These are phyloP conservation scores for Lemur catta DNA, from an alignment of 2,797 vertebrate genomes.

Conservation along the genomic window DNA sequence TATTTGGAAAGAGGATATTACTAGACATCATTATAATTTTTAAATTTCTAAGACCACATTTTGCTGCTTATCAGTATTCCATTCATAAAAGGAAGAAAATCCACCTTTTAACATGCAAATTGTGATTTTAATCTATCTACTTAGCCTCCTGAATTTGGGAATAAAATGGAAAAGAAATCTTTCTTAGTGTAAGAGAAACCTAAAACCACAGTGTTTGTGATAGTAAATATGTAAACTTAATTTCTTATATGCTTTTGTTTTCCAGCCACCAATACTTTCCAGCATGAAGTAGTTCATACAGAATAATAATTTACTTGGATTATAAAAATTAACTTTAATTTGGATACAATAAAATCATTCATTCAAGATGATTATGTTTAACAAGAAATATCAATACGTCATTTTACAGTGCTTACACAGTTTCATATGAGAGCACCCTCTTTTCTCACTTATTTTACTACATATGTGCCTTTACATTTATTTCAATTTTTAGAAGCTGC, in stretches of 20 bases:
- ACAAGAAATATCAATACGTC: not conserved
- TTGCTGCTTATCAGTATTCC: not conserved
- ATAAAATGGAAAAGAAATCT: not conserved
- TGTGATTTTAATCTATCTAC: not conserved
- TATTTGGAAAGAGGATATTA: not conserved
- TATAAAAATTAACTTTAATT: constrained; percentile 5
- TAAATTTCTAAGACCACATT: not conserved
- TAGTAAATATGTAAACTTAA: not conserved
- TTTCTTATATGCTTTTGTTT: not conserved
- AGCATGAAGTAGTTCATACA: not conserved
- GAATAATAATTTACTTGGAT: not conserved
- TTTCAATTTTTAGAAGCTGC: not conserved
- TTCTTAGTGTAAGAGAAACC: not conserved
- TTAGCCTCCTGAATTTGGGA: not conserved
- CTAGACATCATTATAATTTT: not conserved
- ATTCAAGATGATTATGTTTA: constrained; percentile 5
- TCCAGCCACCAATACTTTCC: not conserved
- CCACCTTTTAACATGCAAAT: not conserved
- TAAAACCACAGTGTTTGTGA: not conserved
- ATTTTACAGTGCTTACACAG: not conserved
- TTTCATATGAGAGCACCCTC: not conserved
- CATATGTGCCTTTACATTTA: not conserved
- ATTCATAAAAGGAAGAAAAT: not conserved
- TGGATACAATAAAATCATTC: not conserved
- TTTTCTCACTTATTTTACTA: not conserved